These are phyloP conservation scores for Penaeus japonicus DNA, from an alignment of 1,140 invertebrate genomes.

Conservation along the genomic window DNA sequence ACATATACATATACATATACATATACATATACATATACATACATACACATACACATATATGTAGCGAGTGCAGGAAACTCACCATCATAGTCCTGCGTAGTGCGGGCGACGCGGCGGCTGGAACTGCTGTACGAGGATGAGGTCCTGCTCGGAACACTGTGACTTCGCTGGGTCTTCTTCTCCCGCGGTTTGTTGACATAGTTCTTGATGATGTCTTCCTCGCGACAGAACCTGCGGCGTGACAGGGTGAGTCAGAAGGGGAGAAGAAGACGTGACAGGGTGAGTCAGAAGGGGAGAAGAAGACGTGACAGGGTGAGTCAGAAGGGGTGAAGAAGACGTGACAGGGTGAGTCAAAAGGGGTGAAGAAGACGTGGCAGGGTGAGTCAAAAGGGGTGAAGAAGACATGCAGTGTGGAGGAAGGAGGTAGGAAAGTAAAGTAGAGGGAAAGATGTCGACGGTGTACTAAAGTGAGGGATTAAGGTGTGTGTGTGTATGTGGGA, in stretches of 20 bases:
- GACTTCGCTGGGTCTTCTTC: conserved; percentile 54
- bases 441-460: background rate
- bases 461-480: background rate
- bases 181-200: conserved; percentile 58
- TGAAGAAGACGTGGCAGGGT: background rate
- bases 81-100: conserved; percentile 59
- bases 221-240: conserved; percentile 54
- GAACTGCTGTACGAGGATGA: background rate
- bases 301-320: too few relatives aligned
- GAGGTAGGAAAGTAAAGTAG: background rate
- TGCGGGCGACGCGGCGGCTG: conserved; percentile 22
- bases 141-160: conserved; percentile 52
- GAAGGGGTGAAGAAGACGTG: background rate
- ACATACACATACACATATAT: background rate
- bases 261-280: background rate
- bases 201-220: conserved; percentile 59
- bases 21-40: background rate
- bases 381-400: background rate
- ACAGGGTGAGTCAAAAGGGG: background rate
- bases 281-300: background rate
- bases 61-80: background rate
- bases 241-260: background rate
- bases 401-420: background rate
- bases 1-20: background rate
- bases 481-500: background rate